Percentiles rank a stretch among this genome's conserved stretches.
phyloP scores from a whole-genome alignment of 1,140 invertebrate genomes.

The Glossosoma conforme region DNA sequence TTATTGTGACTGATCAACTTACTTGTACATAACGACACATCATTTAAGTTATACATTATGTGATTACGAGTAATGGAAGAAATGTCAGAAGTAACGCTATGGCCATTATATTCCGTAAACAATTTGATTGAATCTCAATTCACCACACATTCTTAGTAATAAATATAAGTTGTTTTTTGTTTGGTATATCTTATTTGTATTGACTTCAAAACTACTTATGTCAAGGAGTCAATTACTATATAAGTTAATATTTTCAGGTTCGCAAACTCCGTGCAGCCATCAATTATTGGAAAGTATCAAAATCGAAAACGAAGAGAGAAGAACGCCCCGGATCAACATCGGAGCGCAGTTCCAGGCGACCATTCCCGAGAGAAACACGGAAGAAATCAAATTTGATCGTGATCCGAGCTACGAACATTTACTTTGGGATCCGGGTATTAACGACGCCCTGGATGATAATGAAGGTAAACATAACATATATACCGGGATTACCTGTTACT shows the following conservation, averaged over 20 bases:
- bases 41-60: no score
- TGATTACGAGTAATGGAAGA: no score
- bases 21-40: no score
- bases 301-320: constrained; percentile 20
- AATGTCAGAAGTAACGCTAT: no score
- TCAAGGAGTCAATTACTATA: no score
- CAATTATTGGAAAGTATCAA: constrained; percentile 26
- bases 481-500: no score
- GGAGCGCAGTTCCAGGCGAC: constrained; percentile 84
- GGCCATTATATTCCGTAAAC: no score
- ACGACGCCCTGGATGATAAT: constrained; percentile 62
- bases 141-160: no score
- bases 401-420: constrained; percentile 61
- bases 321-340: constrained; percentile 71
- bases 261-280: constrained; percentile 20
- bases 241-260: constrained; percentile 21
- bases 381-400: constrained; percentile 47
- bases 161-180: no score
- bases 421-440: constrained; percentile 81
- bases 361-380: constrained; percentile 59
- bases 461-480: constrained; percentile 62
- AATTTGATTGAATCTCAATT: no score
- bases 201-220: background rate
- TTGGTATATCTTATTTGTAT: no score
- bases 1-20: no score